Percentiles rank a stretch among this genome's conserved stretches.
phyloP scores from a whole-genome alignment of 1,140 invertebrate species.

The Cylas formicarius region DNA sequence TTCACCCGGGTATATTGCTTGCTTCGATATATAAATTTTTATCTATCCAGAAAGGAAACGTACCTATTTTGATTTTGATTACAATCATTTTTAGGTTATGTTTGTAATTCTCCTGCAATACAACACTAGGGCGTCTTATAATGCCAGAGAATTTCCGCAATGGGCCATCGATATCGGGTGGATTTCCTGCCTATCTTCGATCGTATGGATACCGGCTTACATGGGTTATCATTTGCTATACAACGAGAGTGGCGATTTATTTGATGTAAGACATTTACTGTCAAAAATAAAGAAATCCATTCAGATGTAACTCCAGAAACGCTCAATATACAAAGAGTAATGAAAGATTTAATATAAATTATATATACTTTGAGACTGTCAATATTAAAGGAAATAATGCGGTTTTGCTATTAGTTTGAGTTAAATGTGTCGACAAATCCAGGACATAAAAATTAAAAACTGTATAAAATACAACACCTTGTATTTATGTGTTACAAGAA shows the following conservation, averaged over 20 bases:
- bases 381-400: too few relatives aligned
- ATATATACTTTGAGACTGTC: too few relatives aligned
- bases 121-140: constrained; percentile 48
- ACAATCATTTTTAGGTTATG: constrained; percentile 44
- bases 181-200: constrained; percentile 49
- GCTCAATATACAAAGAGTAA: too few relatives aligned
- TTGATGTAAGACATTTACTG: constrained; percentile 21
- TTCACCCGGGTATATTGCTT: too few relatives aligned
- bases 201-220: constrained; percentile 51
- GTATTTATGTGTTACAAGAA: too few relatives aligned
- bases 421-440: too few relatives aligned
- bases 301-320: too few relatives aligned
- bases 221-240: constrained; percentile 25
- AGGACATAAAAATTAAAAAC: too few relatives aligned
- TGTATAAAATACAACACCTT: too few relatives aligned
- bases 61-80: neutral
- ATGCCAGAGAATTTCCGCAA: constrained; percentile 48
- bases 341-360: too few relatives aligned
- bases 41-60: neutral
- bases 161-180: constrained; percentile 55
- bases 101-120: constrained; percentile 48
- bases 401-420: too few relatives aligned
- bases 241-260: constrained; percentile 18
- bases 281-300: too few relatives aligned
- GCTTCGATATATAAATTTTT: constrained; percentile 10